Percentiles rank a stretch among this genome's conserved stretches.
These are phyloP conservation scores for Yasuhikotakia modesta DNA, from an alignment of 2,797 vertebrate genomes.

Conservation along the genomic window DNA sequence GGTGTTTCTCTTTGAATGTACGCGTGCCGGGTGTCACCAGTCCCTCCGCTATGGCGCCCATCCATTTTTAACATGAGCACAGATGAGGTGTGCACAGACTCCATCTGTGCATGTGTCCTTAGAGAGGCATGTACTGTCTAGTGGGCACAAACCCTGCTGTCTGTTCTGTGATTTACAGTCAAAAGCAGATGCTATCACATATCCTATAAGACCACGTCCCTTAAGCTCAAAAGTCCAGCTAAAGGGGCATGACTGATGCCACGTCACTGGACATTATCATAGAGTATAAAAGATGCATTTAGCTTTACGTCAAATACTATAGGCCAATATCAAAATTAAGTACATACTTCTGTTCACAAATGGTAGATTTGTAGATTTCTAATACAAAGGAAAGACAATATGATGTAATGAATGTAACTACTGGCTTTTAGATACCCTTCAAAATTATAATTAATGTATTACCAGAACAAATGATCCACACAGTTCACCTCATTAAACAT, in stretches of 20 bases:
- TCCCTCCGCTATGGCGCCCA: constrained; percentile 72
- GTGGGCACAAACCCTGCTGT: constrained; percentile 39
- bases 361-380: constrained; percentile 27
- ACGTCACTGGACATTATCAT: constrained; percentile 58
- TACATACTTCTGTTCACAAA: not conserved
- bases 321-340: not conserved
- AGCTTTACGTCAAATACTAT: constrained; percentile 7
- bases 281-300: constrained; percentile 28
- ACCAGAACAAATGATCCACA: constrained; percentile 52
- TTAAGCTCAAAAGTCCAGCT: constrained; percentile 56
- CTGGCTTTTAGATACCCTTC: constrained; percentile 46
- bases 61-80: constrained; percentile 78
- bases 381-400: constrained; percentile 17
- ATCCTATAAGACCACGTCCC: constrained; percentile 73
- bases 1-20: constrained; percentile 67
- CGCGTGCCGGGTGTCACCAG: constrained; percentile 72
- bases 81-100: constrained; percentile 70
- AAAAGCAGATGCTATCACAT: constrained; percentile 65
- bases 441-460: constrained; percentile 56
- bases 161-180: constrained; percentile 31
- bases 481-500: constrained; percentile 50
- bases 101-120: constrained; percentile 51
- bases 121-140: constrained; percentile 41
- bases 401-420: constrained; percentile 42
- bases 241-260: constrained; percentile 68